A percentile compares a stretch with the other conserved stretches of the same genome.
phyloP scores from a whole-genome alignment of 2,888 invertebrate genomes.

The Drosophila vallismaia region DNA sequence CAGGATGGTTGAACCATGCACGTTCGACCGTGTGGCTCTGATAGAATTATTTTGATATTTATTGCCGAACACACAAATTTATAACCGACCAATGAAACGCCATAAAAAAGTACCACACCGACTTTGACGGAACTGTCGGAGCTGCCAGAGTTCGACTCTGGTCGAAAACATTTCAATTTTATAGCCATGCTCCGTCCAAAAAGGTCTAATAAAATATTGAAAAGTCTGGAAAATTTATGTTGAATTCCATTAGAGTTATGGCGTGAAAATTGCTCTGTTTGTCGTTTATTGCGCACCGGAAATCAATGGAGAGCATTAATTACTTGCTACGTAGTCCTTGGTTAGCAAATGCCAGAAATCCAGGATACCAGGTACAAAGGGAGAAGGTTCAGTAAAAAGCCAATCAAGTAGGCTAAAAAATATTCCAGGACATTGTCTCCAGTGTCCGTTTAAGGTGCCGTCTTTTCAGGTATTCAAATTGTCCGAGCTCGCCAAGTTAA shows the following conservation, averaged over 20 bases:
- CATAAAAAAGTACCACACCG: conserved; percentile 51
- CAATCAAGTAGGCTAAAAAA: conserved; percentile 39
- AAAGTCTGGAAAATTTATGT: conserved; percentile 72
- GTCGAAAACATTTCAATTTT: conserved; percentile 71
- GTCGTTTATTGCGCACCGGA: conserved; percentile 23
- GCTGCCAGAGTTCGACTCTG: conserved; percentile 22
- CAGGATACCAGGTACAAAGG: neutral
- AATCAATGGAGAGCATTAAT: conserved; percentile 55
- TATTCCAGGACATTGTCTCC: conserved; percentile 48
- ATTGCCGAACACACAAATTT: conserved; percentile 74
- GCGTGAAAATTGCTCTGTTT: conserved; percentile 61
- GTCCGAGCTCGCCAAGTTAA: conserved; percentile 52
- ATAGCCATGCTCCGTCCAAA: conserved; percentile 52
- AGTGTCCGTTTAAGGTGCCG: conserved; percentile 55
- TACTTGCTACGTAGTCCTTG: conserved; percentile 10
- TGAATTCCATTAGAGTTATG: conserved; percentile 78
- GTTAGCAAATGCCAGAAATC: neutral
- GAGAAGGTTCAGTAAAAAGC: neutral
- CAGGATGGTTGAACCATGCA: conserved; percentile 47
- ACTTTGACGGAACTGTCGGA: conserved; percentile 57
- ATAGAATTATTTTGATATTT: conserved; percentile 64
- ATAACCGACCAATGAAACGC: conserved; percentile 70
- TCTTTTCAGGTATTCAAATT: conserved; percentile 62
- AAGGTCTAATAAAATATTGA: conserved; percentile 70
- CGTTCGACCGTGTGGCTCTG: conserved; percentile 29